These are phyloP conservation scores for Seriola rivoliana DNA, from an alignment of 2,113 vertebrate species.

Conservation along the genomic window DNA sequence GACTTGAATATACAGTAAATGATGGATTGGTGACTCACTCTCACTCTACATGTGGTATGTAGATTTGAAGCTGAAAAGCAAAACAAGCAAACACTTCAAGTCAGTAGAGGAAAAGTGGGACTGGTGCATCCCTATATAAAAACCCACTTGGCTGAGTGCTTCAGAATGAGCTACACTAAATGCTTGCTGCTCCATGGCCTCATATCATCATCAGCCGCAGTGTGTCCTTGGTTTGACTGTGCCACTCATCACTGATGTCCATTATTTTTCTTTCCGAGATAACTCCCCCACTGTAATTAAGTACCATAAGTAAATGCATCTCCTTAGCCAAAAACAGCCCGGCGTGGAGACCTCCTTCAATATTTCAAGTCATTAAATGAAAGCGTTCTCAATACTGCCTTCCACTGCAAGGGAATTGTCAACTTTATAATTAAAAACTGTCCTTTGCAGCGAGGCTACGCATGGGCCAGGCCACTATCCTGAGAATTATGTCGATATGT, in stretches of 20 bases:
- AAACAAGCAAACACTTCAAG: neutral
- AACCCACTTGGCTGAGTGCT: slow-evolving; percentile 7
- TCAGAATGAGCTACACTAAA: slow-evolving; percentile 20
- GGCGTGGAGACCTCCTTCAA: slow-evolving; percentile 12
- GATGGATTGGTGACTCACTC: neutral
- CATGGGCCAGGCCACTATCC: neutral
- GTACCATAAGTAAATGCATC: slow-evolving; percentile 27
- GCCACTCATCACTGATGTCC: slow-evolving; percentile 49
- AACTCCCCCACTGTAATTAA: slow-evolving; percentile 55
- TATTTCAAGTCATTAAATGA: slow-evolving; percentile 43
- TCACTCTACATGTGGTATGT: neutral
- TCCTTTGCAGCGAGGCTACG: neutral
- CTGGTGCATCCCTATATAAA: slow-evolving; percentile 1
- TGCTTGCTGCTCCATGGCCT: slow-evolving; percentile 23
- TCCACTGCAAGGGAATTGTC: neutral
- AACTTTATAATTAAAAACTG: slow-evolving; percentile 3
- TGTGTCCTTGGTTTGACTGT: slow-evolving; percentile 70
- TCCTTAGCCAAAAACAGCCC: slow-evolving; percentile 25
- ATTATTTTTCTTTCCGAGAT: slow-evolving; percentile 56
- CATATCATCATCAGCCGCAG: slow-evolving; percentile 31
- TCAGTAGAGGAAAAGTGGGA: neutral
- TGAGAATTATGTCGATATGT: slow-evolving; percentile 2
- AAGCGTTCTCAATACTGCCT: slow-evolving; percentile 5
- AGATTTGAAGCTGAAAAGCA: neutral
- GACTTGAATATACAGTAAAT: slow-evolving; percentile 5